Evolutionary conservation across 2,888 invertebrate genomes (phyloP), one percentile per base, ranked within the genome.

Genomic region (Branchipolynoe longqiensis): DNA sequence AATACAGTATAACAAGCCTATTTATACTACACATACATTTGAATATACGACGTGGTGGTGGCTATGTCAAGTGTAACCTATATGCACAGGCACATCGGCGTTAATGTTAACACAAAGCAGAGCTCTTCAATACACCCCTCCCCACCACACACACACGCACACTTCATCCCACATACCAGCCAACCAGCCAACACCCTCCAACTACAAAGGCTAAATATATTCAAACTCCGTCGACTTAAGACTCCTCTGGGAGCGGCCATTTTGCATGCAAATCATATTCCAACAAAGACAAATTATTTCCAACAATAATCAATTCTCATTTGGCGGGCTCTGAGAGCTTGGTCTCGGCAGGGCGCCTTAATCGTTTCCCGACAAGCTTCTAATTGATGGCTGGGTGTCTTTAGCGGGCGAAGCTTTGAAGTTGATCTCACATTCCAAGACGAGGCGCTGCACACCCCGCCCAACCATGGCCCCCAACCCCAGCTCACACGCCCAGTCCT

Each of bases 271-370:
- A 78, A 78, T 78, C 78, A 78, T 41, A 78, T 78, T 78, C 48
- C 28, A 78, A 78, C 48, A 78, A 78, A 78, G 78, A 54, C 48
- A 69, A 78, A 78, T 78, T 54, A 78, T 78, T 78, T 41, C 78
- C 31, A 48, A 78, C 78, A 78, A 78, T 78, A 54, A 78, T 78
- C 78, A 78, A 78, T 78, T 78, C 78, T 78, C 78, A 78, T 78
- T 78, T 78, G 54, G 48, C 18, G 69, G 69, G 69, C 33, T 33
- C 69, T 33, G 69, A 36, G 33, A 33, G 69, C 69, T 69, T 69
- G 69, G 69, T 33, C 36, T 33, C n/a, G 69, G 69, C 18, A 22
- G 38, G 14, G 78, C 14, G 48, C 41, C 48, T 41, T 78, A 78
- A 78, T 78, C 78, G 78, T 78, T 78, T 54, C 48, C 78, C 48